Percentiles rank a stretch among this genome's conserved stretches.
phyloP scores from a whole-genome alignment of 2,113 vertebrate genomes.

The Hepsetus odoe region DNA sequence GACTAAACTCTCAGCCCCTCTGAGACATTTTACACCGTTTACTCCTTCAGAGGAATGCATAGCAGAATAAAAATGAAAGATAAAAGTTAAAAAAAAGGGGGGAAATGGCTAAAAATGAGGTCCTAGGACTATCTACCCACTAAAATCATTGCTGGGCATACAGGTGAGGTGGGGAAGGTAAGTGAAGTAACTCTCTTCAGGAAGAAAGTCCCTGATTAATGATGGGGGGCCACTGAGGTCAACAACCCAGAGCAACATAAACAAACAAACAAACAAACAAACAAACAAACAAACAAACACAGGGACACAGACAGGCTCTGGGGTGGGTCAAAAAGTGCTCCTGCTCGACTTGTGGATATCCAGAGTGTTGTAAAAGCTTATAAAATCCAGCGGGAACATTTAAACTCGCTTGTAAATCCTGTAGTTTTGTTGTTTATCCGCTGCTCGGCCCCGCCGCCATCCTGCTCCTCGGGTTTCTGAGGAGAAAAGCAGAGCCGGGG shows the following conservation, averaged over 20 bases:
- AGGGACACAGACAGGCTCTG: no score
- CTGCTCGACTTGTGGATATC: background rate
- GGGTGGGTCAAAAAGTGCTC: conserved; percentile 2
- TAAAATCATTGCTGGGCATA: background rate
- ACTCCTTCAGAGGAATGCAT: background rate
- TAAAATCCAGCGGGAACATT: background rate
- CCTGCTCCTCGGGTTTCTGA: conserved; percentile 40
- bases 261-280: no score
- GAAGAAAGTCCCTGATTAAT: background rate
- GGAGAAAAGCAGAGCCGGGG: conserved; percentile 15
- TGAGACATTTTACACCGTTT: background rate
- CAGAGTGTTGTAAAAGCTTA: background rate
- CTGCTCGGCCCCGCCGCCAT: conserved; percentile 70
- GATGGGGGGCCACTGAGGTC: no score
- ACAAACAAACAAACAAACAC: no score
- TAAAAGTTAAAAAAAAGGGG: no score
- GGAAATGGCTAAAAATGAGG: no score
- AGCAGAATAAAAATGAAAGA: background rate
- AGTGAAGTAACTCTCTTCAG: background rate
- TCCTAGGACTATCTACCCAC: background rate
- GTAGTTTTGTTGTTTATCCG: conserved; percentile 59
- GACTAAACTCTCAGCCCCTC: background rate
- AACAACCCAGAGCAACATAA: no score
- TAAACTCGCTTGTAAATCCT: conserved; percentile 2
- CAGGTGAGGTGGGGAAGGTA: no score